Percentiles rank a stretch among this genome's conserved stretches.
Conservation (phyloP, 37 sponge, comb jelly and placozoan genomes). For the Theonella swinhoei region DNA sequence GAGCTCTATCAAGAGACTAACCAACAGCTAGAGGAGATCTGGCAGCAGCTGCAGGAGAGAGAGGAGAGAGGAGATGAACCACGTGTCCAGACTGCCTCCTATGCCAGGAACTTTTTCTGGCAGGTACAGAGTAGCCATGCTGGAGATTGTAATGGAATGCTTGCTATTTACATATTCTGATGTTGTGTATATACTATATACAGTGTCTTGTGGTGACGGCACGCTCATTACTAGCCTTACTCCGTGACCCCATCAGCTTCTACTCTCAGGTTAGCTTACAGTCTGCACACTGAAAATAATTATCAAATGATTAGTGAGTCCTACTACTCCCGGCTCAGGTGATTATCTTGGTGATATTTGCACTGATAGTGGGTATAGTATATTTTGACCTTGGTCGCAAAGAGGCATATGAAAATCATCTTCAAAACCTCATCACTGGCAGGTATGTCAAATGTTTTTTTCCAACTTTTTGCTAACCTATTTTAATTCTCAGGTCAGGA, state of each 20-base stretch:
- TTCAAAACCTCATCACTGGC: slow-evolving; percentile 9
- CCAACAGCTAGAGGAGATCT: slow-evolving; percentile 12
- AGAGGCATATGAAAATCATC: slow-evolving; percentile 19
- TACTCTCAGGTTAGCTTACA: slow-evolving; percentile 61
- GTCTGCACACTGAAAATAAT: background rate
- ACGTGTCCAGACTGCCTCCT: background rate
- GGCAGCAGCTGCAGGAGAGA: background rate
- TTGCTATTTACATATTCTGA: no score
- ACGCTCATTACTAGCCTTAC: slow-evolving; percentile 35
- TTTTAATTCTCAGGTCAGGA: slow-evolving; percentile 63
- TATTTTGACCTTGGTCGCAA: slow-evolving; percentile 53
- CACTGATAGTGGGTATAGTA: slow-evolving; percentile 54
- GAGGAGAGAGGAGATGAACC: background rate
- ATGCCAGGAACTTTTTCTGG: slow-evolving; percentile 57
- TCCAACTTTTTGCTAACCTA: no score
- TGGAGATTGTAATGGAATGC: no score
- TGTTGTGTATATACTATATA: no score
- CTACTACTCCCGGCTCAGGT: slow-evolving; percentile 47
- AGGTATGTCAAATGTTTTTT: no score
- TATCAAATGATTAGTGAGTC: background rate
- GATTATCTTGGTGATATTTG: slow-evolving; percentile 54
- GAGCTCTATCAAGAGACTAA: background rate
- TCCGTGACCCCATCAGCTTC: slow-evolving; percentile 54
- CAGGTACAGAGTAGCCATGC: no score
- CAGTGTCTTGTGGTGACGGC: slow-evolving; percentile 22